Evolutionary conservation across 2,113 vertebrate species (phyloP).

Genomic region (Xyliphius kryptos): DNA sequence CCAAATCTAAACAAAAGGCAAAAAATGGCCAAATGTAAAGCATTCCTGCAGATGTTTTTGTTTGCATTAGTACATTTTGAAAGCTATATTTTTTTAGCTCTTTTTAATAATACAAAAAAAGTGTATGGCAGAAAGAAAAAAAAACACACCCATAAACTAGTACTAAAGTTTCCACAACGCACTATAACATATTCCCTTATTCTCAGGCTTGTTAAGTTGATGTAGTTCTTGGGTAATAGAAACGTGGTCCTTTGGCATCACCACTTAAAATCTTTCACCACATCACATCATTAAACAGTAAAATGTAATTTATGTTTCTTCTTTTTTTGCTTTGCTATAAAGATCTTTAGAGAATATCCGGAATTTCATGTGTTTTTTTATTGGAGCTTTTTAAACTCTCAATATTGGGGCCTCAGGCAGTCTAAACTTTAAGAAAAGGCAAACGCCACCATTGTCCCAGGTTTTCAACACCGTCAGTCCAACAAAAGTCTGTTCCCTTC

Average conservation of each 20-base stretch:
- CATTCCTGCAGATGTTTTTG: no score
- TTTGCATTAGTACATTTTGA: no score
- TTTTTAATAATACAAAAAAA: no score
- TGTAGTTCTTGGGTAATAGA: slow-evolving; percentile 3
- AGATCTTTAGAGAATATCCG: slow-evolving; percentile 6
- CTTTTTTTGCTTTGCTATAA: slow-evolving; percentile 8
- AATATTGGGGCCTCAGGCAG: slow-evolving; percentile 33
- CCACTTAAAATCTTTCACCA: neutral
- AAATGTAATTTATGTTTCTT: slow-evolving; percentile 7
- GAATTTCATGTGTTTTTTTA: slow-evolving; percentile 16
- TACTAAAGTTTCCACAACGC: neutral
- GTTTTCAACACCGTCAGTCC: slow-evolving; percentile 30
- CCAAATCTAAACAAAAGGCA: no score
- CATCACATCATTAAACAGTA: slow-evolving; percentile 9
- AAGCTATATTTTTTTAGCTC: no score
- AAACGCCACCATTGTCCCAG: slow-evolving; percentile 36
- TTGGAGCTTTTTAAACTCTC: slow-evolving; percentile 17
- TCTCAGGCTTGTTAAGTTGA: neutral
- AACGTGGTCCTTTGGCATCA: neutral
- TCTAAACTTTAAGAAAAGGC: slow-evolving; percentile 40
- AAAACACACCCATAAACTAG: no score
- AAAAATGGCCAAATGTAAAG: no score
- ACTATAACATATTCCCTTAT: neutral
- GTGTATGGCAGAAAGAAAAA: no score
- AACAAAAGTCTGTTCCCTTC: no score